Base-by-base conservation (phyloP, 64 coral and sea anemone genomes). In the Porites lutea region DNA sequence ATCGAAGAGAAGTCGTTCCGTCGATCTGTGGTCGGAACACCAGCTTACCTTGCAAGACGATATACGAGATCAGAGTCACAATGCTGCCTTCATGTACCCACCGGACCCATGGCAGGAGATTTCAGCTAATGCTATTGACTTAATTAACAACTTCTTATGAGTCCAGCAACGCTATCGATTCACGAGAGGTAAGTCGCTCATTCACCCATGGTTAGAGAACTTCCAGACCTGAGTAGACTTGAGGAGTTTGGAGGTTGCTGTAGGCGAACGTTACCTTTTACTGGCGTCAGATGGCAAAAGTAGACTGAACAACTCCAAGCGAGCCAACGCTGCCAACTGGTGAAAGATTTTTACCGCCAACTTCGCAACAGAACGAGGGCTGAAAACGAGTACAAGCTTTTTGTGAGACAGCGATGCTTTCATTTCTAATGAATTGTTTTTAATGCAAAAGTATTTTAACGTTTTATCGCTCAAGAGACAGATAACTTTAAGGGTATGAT, bases 1-100 rank as follows among this genome's bases (percentile, higher is more conserved):
- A 98, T 98, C 75, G 97, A 95, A 79, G 97, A 98, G 72, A 98
- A 98, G 51, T 98, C 97, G 50, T 98, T 98, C 45, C 93, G 97
- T 82, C 97, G 97, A 22, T 98, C 97, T n/a, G 97, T 98, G 5
- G 97, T 98, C 4, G 97, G 94, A 18, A 98, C 97, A 0, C 97
- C 97, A 2, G 97, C 97, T 2, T 98, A 98, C 71, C 81, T 98
- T 9, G 97, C 97, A 9, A 7, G 96, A 98, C 47, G 96, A 98
- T 79, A 98, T 98, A 57, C 93, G 92, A 51, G 96, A 98, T 77
- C 96, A 98, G 72, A 98, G 95, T 43, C 94, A 98, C 46, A 98
- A 98, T 37, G 96, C 96, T n/a, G 96, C 90, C 2, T 98, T 98
- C 19, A 98, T 98, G 96, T 98, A 98, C 19, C 96, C 96, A 6